Base-by-base conservation (phyloP, 1,140 invertebrate species). In the Lucilia cuprina region DNA sequence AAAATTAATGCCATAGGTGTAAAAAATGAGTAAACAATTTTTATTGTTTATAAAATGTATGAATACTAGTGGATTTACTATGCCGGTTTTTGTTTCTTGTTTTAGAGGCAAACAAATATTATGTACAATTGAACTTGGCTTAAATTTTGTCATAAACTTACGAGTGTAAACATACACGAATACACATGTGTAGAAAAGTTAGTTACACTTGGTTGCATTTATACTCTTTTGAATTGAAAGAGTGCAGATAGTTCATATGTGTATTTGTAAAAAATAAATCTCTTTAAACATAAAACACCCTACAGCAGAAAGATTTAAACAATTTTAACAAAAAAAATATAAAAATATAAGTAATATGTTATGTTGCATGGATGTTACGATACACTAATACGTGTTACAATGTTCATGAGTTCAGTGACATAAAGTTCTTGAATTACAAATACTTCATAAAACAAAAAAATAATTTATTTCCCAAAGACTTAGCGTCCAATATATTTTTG, bases 91-190 rank as follows among this genome's bases (percentile, higher is more conserved):
- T 70, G 65, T 21, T n/a, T n/a, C n/a, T n/a, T n/a, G 13, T 14
- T 60, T 55, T 55, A 55, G 5, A 55, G 4, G 5, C 50, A 41
- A 78, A 78, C 41, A 78, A 41, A 41, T 41, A 80, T n/a, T n/a
- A n/a, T n/a, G 49, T 13, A 80, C 41, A 49, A 80, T 80, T 80
- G 77, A 80, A 80, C 77, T 80, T 80, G 77, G 77, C 77, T 80
- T 80, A 80, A 80, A 50, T 80, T 21, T 80, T 80, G 77, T 80
- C 77, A 47, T 55, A 55, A 5, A 55, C 35, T 41, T 41, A 8
- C 35, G 35, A 55, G 50, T 12, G 10, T 55, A 13, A 41, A 55
- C 13, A 55, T 55, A 8, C 74, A 3, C n/a, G n/a, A n/a, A n/a
- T 41, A 41, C 35, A 41, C 35, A 41, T 41, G n/a, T n/a, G n/a